Conservation (phyloP, 2,797 vertebrate species). For the Pseudochirops cupreus region DNA sequence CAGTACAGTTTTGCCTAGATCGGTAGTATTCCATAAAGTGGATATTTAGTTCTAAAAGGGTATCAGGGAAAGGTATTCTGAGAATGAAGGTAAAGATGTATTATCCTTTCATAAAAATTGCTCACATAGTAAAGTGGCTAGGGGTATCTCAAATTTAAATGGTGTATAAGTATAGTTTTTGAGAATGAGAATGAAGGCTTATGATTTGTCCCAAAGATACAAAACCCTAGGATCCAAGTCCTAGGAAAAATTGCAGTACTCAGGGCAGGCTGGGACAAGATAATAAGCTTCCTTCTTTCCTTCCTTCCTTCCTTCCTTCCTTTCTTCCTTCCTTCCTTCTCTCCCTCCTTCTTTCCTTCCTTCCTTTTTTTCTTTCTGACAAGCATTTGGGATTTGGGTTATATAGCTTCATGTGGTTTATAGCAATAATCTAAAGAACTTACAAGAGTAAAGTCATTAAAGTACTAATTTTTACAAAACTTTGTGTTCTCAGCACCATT, state of each 20-base stretch:
- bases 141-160: background rate
- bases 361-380: no score
- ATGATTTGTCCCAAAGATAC: background rate
- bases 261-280: background rate
- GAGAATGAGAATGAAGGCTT: background rate
- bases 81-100: accelerated
- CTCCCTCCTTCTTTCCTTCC: no score
- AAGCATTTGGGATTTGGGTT: background rate
- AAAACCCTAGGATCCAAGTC: background rate
- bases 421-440: conserved; percentile 4
- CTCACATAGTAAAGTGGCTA: accelerated
- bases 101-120: background rate
- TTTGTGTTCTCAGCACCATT: conserved; percentile 9
- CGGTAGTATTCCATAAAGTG: background rate
- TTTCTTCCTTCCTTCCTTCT: no score
- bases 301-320: no score
- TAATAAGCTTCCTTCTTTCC: no score
- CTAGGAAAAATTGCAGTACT: background rate
- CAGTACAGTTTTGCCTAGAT: background rate
- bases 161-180: background rate
- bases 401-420: conserved; percentile 13
- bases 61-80: background rate
- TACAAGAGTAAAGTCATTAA: conserved; percentile 15
- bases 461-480: conserved; percentile 41
- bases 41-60: background rate